Evolutionary conservation across 2,113 vertebrate species (phyloP), one percentile per base, ranked within the genome.

Genomic region (Benthochromis sp.): DNA sequence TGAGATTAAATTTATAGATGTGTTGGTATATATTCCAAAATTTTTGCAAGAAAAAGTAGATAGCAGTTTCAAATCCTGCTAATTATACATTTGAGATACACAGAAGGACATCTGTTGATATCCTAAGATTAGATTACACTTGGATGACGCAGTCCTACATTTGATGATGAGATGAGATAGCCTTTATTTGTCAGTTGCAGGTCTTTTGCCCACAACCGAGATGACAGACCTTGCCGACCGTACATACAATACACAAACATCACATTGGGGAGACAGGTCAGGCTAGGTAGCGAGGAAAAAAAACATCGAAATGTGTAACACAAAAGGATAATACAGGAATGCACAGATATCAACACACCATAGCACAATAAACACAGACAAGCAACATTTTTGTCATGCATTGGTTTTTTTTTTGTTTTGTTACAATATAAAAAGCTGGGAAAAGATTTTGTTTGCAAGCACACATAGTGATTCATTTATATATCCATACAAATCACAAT

Each of bases 321-420:
- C 53, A 55, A 27, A 55, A 24, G 21, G 53, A 55, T 45, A 45
- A 45, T 45, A 16, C 43, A 45, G 43, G 43, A 45, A 29, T 29
- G 29, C 29, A 29, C 5, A 29, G 29, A 29, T 29, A 38, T 45
- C 13, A 45, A 45, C 13, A 45, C 43, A 1, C 13, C 43, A 2
- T 53, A 53, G 52, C 52, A 53, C 52, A 53, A 53, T 53, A 55
- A 27, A 55, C 4, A 55, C 54, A 55, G 7, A 57, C 21, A 57
- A 8, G 54, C 24, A 57, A 57, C 24, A 14, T 57, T 71, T 63
- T 36, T 63, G 31, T 0, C 17, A 61, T 0, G 59, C 9, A 63
- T 36, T 34, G 29, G 27, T 0, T 0, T 7, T 63, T 31, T 1
- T 6, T 19, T 63, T n/a, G 2, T 71, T 73, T 73, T 45, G 21